Base-by-base conservation (phyloP, 2,888 invertebrate genomes). In the Philereme transversata region DNA sequence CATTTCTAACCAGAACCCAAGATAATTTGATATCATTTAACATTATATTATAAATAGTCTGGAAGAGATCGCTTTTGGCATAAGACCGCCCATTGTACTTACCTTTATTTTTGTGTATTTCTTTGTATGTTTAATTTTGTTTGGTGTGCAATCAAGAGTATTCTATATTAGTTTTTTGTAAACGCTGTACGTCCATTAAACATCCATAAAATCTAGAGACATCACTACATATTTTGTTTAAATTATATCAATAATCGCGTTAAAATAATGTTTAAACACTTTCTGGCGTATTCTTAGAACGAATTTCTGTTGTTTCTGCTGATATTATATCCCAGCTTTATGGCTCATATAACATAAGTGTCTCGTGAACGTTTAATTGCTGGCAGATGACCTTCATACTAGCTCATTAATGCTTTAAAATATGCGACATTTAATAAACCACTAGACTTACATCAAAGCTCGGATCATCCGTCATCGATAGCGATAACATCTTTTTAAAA, bases 301-400 rank as follows among this genome's bases (percentile, higher is more conserved):
- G 51, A 56, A 64, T 58, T 56, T 51, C 52, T 53, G 64, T 71
- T 67, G 63, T 67, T 57, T 68, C 64, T 74, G 76, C 75, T 71
- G 75, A 73, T 71, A 68, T 74, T 71, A 68, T 74, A 73, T 70
- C 72, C 57, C 71, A 71, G 64, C 64, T 79, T 78, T 76, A 79
- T 74, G 81, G 75, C 69, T 74, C 78, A 79, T 79, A 73, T 74
- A 77, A 68, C 60, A 65, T 69, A 76, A 82, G 69, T 78, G 82
- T 78, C 64, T 74, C 79, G 77, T 77, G 74, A 75, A 74, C 69
- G 73, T 71, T 78, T 83, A 78, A 82, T 82, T 81, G 76, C 52
- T 50, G 55, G 4, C 52, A 65, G 48, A 49, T 72, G 67, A 71
- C 73, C 71, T 75, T 71, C 44, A 43, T 34, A 35, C 38, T 34